A percentile compares a stretch with the other conserved stretches of the same genome.
phyloP scores from a whole-genome alignment of 2,888 invertebrate genomes.

The Agriotes lineatus region DNA sequence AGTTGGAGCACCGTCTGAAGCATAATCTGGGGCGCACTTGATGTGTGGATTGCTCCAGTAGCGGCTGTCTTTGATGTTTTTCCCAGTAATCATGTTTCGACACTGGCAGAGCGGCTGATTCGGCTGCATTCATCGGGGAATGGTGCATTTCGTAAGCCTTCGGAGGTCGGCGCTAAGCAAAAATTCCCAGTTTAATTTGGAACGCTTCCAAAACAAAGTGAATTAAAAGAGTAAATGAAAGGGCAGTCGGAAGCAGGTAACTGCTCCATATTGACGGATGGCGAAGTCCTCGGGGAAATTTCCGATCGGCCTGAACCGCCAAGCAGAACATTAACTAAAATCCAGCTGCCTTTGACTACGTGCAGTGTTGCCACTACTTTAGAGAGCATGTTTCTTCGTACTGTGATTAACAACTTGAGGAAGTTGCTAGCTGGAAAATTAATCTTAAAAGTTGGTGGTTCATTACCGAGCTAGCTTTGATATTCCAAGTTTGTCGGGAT shows the following conservation, averaged over 20 bases:
- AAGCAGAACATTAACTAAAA: constrained; percentile 6
- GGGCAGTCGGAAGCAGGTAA: background rate
- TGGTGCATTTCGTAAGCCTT: background rate
- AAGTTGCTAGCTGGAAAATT: too few relatives aligned
- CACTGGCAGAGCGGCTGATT: background rate
- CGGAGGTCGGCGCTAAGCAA: background rate
- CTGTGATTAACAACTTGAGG: too few relatives aligned
- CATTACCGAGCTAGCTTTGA: too few relatives aligned
- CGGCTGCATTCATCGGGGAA: background rate
- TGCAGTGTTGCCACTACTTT: too few relatives aligned
- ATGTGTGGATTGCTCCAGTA: too few relatives aligned
- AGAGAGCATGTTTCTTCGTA: too few relatives aligned
- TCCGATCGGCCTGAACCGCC: background rate
- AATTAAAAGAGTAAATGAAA: constrained; percentile 8
- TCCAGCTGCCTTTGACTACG: background rate
- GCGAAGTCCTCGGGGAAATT: background rate
- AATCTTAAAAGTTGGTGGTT: too few relatives aligned
- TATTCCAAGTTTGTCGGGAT: too few relatives aligned
- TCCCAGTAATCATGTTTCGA: too few relatives aligned
- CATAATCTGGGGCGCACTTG: too few relatives aligned
- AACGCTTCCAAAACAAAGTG: background rate
- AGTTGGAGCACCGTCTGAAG: background rate
- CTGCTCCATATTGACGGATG: constrained; percentile 2
- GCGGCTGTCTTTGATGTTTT: too few relatives aligned
- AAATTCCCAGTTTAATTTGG: constrained; percentile 1